Evolutionary conservation across 2,888 invertebrate genomes (phyloP), one percentile per base, ranked within the genome.

Genomic region (Polydesmus complanatus): DNA sequence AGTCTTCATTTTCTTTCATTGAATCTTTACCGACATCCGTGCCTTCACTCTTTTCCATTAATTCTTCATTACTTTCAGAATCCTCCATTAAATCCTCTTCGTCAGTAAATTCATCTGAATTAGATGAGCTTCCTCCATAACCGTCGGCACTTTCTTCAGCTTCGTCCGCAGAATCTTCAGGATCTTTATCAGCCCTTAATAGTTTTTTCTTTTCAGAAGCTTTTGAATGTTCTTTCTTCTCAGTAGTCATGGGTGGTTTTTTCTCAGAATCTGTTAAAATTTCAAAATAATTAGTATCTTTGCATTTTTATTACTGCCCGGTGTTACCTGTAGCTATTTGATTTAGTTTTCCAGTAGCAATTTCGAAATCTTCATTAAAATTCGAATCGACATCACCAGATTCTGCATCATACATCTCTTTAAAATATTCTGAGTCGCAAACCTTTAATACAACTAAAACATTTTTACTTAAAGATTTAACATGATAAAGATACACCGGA

Each of bases 371-470:
- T 55, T 77, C 74, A 66, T 77, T 72, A 64, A 73, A 74, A 56
- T 71, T 70, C 65, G 77, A 77, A 62, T 78, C 79, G 0, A 70
- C 62, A 62, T 66, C 71, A 70, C 82, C 80, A 67, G 81, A 79
- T 68, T 84, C 82, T 18, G 80, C 79, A 61, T 79, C 78, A 1
- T 80, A 78, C 54, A 80, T 78, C 66, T 78, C 77, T 69, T 81
- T 79, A 67, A 83, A 78, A 63, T 81, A 82, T 59, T 83, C 78
- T 62, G 79, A 77, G 68, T 87, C 83, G 72, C 87, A 86, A 61
- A 86, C 79, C 75, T 88, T 86, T 68, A 88, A 68, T 59, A 75
- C 68, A 84, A 75, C 70, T 70, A 37, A 47, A 54, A 19, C 18
- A 14, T 8, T 54, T 11, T 22, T 78, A 83, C 83, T 82, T 72